Percentiles rank a stretch among this genome's conserved stretches.
Conservation (phyloP, 2,888 invertebrate genomes). For the Trisateles emortualis region DNA sequence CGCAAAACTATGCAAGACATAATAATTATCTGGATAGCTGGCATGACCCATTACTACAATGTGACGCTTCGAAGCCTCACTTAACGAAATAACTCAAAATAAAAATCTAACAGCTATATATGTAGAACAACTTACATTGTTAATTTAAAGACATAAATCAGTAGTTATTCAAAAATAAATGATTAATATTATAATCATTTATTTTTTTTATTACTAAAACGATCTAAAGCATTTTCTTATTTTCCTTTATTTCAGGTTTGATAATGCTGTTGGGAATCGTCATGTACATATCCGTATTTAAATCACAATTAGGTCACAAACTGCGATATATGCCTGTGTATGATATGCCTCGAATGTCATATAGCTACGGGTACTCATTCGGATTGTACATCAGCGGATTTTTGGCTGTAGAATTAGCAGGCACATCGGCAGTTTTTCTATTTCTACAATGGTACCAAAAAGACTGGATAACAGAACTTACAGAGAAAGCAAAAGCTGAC, state of each 20-base stretch:
- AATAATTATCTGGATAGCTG: too few species aligned
- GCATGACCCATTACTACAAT: too few species aligned
- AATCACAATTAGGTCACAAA: slow-evolving; percentile 96
- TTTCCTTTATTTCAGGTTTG: slow-evolving; percentile 88
- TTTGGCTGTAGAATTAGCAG: slow-evolving; percentile 94
- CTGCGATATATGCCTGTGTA: slow-evolving; percentile 92
- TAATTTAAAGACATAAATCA: too few species aligned
- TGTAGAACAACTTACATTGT: too few species aligned
- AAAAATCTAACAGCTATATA: too few species aligned
- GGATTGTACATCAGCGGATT: slow-evolving; percentile 94
- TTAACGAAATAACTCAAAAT: too few species aligned
- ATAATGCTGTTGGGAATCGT: slow-evolving; percentile 96
- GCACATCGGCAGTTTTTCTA: slow-evolving; percentile 94
- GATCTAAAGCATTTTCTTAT: too few species aligned
- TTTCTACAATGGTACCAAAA: slow-evolving; percentile 93
- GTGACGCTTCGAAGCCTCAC: too few species aligned
- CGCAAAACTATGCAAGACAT: too few species aligned
- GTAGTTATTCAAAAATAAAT: too few species aligned
- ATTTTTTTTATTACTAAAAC: too few species aligned
- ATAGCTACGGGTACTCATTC: slow-evolving; percentile 96
- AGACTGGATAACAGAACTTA: slow-evolving; percentile 86
- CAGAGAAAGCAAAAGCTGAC: slow-evolving; percentile 82
- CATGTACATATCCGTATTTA: slow-evolving; percentile 97
- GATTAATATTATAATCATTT: too few species aligned
- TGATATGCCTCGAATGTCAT: slow-evolving; percentile 93